Evolutionary conservation across 2,888 invertebrate species (phyloP).

Genomic region (Gasteruption jaculator): DNA sequence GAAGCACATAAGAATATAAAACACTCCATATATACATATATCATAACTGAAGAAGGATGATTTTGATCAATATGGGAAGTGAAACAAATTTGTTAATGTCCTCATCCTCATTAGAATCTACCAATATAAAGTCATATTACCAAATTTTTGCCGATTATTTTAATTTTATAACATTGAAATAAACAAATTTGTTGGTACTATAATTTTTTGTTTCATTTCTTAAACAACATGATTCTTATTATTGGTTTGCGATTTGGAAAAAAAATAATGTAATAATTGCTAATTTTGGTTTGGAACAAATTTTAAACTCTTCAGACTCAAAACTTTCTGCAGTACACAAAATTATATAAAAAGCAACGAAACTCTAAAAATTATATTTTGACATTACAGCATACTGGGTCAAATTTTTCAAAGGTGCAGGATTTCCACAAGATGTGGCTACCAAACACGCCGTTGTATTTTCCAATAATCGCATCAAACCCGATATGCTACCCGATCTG

Average conservation of each 20-base stretch:
- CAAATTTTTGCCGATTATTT: too few relatives aligned
- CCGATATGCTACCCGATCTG: slow-evolving; percentile 80
- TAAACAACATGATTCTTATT: slow-evolving; percentile 3
- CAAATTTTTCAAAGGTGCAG: slow-evolving; percentile 80
- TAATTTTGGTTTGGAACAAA: neutral
- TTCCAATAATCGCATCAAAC: slow-evolving; percentile 80
- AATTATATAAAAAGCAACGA: neutral
- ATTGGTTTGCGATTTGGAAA: neutral
- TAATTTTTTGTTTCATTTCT: slow-evolving; percentile 2
- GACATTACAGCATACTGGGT: slow-evolving; percentile 68
- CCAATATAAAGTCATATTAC: too few relatives aligned
- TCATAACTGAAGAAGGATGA: too few relatives aligned
- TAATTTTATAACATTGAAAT: too few relatives aligned
- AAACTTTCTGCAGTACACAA: neutral
- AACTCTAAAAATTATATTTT: slow-evolving; percentile 1
- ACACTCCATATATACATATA: too few relatives aligned
- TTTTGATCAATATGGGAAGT: too few relatives aligned
- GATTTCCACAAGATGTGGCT: slow-evolving; percentile 74
- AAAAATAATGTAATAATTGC: neutral
- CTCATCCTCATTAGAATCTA: too few relatives aligned
- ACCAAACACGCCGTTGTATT: slow-evolving; percentile 83
- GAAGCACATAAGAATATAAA: too few relatives aligned
- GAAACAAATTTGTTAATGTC: too few relatives aligned
- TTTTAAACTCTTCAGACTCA: neutral
- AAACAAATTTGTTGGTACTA: too few relatives aligned